Evolutionary conservation across 2,888 invertebrate species (phyloP).

Genomic region (Autographa gamma): DNA sequence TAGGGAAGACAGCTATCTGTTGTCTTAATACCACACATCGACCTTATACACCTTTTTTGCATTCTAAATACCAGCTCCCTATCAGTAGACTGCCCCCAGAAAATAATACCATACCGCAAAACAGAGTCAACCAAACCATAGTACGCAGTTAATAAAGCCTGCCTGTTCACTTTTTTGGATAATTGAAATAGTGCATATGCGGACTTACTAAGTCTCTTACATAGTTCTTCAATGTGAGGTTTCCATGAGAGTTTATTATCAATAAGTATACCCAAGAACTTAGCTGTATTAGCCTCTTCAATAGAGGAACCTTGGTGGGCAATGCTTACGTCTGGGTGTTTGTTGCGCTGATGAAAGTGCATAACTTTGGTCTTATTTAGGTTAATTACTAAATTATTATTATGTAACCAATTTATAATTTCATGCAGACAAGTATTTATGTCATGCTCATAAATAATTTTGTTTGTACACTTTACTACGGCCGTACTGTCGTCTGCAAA

Average conservation of each 20-base stretch:
- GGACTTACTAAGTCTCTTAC: background rate
- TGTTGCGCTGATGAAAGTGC: background rate
- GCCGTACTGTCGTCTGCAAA: conserved; percentile 6
- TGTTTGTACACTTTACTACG: background rate
- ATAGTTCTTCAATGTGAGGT: background rate
- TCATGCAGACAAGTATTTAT: background rate
- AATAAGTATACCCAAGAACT: background rate
- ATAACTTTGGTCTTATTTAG: conserved; percentile 3
- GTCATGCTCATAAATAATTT: background rate
- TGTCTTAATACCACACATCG: conserved; percentile 9
- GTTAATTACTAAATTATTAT: background rate
- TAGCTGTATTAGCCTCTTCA: conserved; percentile 3
- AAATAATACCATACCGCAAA: background rate
- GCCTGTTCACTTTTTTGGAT: background rate
- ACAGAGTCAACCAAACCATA: conserved; percentile 7
- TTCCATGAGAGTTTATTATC: conserved; percentile 2
- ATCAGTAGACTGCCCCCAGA: too few species aligned
- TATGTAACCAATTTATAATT: background rate
- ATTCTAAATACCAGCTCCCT: background rate
- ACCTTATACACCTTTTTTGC: conserved; percentile 8
- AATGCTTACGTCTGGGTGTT: background rate
- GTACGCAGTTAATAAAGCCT: background rate
- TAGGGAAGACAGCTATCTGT: conserved; percentile 6
- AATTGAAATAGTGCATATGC: background rate
- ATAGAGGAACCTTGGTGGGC: background rate